Conservation (phyloP, 37 sponge, comb jelly and placozoan genomes). For the Axinella damicornis region DNA sequence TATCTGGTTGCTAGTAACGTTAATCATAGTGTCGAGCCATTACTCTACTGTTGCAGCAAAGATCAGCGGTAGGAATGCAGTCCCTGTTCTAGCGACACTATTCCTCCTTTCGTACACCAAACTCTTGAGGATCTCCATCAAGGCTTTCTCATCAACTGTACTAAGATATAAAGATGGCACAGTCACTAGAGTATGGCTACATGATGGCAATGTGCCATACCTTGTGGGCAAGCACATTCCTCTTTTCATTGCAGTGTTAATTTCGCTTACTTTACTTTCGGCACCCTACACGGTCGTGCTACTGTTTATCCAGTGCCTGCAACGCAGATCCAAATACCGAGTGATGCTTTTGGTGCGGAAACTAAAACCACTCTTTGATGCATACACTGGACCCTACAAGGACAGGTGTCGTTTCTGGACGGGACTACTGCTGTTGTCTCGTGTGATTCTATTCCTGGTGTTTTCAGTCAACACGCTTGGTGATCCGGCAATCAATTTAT, state of each 20-base stretch:
- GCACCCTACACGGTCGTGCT: not conserved
- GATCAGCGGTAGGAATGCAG: not conserved
- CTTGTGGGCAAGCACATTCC: not conserved
- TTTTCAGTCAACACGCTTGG: too few species aligned
- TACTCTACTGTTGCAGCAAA: not conserved
- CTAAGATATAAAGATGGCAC: too few species aligned
- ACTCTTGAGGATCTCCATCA: not conserved
- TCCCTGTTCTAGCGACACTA: slow-evolving; percentile 9
- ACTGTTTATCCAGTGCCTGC: too few species aligned
- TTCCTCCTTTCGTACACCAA: slow-evolving; percentile 6
- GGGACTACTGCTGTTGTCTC: too few species aligned
- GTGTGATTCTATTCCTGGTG: too few species aligned
- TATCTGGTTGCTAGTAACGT: not conserved
- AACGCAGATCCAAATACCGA: too few species aligned
- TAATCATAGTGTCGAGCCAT: not conserved
- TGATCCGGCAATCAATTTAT: too few species aligned
- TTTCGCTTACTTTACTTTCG: not conserved
- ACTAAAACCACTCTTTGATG: too few species aligned
- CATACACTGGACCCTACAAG: too few species aligned
- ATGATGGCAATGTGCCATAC: slow-evolving; percentile 37
- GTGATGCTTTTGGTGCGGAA: too few species aligned
- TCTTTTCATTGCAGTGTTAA: not conserved
- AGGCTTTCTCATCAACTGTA: too few species aligned
- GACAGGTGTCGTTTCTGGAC: too few species aligned
- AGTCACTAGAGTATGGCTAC: not conserved